Conservation (phyloP, 30 jellyfish, hydroid and myxozoan species). For the Hydra vulgaris region DNA sequence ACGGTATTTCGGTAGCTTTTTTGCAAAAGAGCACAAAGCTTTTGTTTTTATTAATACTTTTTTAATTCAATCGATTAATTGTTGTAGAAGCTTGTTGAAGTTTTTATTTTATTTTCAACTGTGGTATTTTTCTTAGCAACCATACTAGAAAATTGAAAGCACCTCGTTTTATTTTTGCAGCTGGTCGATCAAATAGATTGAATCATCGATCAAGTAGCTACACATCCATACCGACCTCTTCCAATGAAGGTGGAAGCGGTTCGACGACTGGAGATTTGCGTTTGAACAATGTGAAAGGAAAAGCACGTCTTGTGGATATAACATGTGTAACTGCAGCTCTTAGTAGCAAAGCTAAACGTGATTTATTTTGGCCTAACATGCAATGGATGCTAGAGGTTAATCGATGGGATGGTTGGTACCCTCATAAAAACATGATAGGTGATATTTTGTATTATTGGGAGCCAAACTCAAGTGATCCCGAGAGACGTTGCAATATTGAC, state of each 20-base stretch:
- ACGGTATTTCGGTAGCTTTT: too few species aligned
- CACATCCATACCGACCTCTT: slow-evolving; percentile 53
- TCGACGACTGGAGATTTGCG: slow-evolving; percentile 35
- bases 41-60: too few species aligned
- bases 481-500: slow-evolving; percentile 30
- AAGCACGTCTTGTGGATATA: slow-evolving; percentile 44
- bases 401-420: slow-evolving; percentile 48
- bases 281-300: slow-evolving; percentile 9
- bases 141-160: not conserved
- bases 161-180: not conserved
- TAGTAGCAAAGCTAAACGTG: slow-evolving; percentile 21
- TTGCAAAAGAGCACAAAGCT: too few species aligned
- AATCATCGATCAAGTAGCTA: slow-evolving; percentile 6
- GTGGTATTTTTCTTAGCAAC: not conserved
- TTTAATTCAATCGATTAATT: too few species aligned
- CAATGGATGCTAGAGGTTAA: slow-evolving; percentile 21
- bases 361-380: slow-evolving; percentile 60
- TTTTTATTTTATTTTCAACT: not conserved
- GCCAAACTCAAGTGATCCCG: slow-evolving; percentile 37
- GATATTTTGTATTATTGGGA: slow-evolving; percentile 59
- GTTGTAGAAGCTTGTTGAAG: too few species aligned
- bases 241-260: slow-evolving; percentile 51
- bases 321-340: slow-evolving; percentile 40
- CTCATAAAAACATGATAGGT: slow-evolving; percentile 52
- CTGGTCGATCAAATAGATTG: not conserved